Evolutionary conservation across 2,888 invertebrate species (phyloP).

Genomic region (Eulithis prunata): DNA sequence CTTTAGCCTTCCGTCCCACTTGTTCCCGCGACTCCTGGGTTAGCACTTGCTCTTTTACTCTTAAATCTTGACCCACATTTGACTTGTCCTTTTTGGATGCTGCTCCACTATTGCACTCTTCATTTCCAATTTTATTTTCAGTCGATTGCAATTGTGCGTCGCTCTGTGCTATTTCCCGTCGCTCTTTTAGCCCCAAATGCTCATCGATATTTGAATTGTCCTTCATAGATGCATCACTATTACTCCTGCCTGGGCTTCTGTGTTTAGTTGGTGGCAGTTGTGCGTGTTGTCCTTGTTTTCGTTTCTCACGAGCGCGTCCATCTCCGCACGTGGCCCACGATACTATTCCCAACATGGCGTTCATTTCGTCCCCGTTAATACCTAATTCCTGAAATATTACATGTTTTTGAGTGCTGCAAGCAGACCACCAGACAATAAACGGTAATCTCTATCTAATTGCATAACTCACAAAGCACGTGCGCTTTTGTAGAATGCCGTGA

Average conservation of each 20-base stretch:
- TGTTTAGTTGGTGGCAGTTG: neutral
- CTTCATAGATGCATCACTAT: neutral
- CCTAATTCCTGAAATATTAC: slow-evolving; percentile 75
- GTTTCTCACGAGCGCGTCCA: slow-evolving; percentile 83
- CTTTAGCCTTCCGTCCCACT: slow-evolving; percentile 90
- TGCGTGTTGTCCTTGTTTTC: slow-evolving; percentile 65
- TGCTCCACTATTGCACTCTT: neutral
- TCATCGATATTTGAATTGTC: neutral
- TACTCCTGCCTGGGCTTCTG: neutral
- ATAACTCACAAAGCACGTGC: no score
- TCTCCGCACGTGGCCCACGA: slow-evolving; percentile 96
- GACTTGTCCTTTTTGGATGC: neutral
- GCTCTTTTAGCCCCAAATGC: neutral
- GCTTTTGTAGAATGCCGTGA: no score
- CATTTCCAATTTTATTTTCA: no score
- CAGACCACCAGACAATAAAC: no score
- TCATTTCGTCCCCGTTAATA: slow-evolving; percentile 86
- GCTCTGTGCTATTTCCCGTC: slow-evolving; percentile 54
- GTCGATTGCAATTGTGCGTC: neutral
- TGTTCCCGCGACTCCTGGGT: slow-evolving; percentile 38
- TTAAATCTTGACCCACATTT: neutral
- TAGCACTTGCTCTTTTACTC: neutral
- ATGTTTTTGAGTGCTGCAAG: no score
- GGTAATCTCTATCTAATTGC: no score
- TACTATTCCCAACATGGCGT: slow-evolving; percentile 90